These are phyloP conservation scores for Microvelia longipes DNA, from an alignment of 1,140 invertebrate species.

Conservation along the genomic window DNA sequence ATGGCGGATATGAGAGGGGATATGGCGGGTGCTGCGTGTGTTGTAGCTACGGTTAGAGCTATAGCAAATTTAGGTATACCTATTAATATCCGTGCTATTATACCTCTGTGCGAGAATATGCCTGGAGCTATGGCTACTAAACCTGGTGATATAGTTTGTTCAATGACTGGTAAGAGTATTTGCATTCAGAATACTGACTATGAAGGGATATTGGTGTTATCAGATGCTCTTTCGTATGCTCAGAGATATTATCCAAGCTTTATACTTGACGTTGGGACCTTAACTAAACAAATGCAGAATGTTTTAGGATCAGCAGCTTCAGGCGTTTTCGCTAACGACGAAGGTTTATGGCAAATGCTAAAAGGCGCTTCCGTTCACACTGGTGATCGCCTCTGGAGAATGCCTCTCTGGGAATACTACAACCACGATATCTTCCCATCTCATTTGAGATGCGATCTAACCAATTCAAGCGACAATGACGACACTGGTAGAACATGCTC, in stretches of 20 bases:
- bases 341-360: constrained; percentile 34
- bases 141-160: constrained; percentile 46
- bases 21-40: constrained; percentile 49
- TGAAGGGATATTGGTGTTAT: constrained; percentile 46
- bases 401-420: constrained; percentile 44
- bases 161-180: constrained; percentile 48
- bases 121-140: constrained; percentile 41
- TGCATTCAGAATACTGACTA: constrained; percentile 49
- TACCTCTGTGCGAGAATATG: constrained; percentile 48
- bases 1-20: constrained; percentile 48
- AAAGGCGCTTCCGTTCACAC: constrained; percentile 36
- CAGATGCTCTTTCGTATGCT: constrained; percentile 46
- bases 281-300: constrained; percentile 40
- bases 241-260: constrained; percentile 39
- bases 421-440: constrained; percentile 1
- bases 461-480: constrained; percentile 10
- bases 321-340: constrained; percentile 40
- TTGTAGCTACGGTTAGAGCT: constrained; percentile 36
- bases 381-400: constrained; percentile 48
- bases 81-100: constrained; percentile 38
- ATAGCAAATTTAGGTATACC: constrained; percentile 37
- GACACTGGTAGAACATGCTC: constrained; percentile 33
- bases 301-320: constrained; percentile 37
- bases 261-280: constrained; percentile 46
- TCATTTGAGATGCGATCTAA: constrained; percentile 9